Percentiles rank a stretch among this genome's conserved stretches.
phyloP scores from a whole-genome alignment of 2,113 vertebrate genomes.

The Eclectus roratus region DNA sequence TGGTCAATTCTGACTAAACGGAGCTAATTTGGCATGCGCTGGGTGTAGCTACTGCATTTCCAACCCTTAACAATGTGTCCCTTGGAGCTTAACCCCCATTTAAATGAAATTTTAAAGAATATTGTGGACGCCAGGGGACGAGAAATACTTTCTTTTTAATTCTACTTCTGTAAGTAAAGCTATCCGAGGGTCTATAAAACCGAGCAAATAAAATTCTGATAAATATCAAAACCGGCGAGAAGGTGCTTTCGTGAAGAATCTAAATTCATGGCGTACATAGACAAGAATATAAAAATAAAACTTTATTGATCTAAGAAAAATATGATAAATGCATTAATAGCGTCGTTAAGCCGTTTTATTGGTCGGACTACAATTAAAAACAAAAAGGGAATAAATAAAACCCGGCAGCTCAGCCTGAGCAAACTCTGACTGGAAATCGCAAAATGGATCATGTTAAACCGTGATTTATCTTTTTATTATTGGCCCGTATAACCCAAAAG shows the following conservation, averaged over 20 bases:
- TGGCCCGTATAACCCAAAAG: conserved; percentile 52
- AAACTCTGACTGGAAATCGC: conserved; percentile 31
- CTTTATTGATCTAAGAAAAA: conserved; percentile 63
- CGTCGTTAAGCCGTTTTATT: conserved; percentile 58
- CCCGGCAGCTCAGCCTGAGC: neutral
- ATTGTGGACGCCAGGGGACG: conserved; percentile 44
- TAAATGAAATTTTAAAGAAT: conserved; percentile 64
- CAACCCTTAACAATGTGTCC: conserved; percentile 65
- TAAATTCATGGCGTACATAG: neutral
- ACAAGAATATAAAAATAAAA: conserved; percentile 60
- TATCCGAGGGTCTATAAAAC: conserved; percentile 49
- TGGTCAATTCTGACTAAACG: conserved; percentile 71
- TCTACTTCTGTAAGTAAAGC: conserved; percentile 36
- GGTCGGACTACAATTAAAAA: conserved; percentile 56
- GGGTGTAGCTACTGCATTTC: conserved; percentile 64
- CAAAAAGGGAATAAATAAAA: conserved; percentile 58
- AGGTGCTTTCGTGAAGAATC: neutral
- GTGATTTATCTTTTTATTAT: conserved; percentile 55
- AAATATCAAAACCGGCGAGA: conserved; percentile 9
- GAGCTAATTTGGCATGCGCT: conserved; percentile 59
- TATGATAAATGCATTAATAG: conserved; percentile 66
- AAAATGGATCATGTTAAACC: conserved; percentile 22
- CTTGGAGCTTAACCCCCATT: conserved; percentile 63
- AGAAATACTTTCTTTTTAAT: conserved; percentile 44
- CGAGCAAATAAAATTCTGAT: conserved; percentile 44